phyloP scores from a whole-genome alignment of 2,113 vertebrate genomes.

The Amblyopsis rosae region DNA sequence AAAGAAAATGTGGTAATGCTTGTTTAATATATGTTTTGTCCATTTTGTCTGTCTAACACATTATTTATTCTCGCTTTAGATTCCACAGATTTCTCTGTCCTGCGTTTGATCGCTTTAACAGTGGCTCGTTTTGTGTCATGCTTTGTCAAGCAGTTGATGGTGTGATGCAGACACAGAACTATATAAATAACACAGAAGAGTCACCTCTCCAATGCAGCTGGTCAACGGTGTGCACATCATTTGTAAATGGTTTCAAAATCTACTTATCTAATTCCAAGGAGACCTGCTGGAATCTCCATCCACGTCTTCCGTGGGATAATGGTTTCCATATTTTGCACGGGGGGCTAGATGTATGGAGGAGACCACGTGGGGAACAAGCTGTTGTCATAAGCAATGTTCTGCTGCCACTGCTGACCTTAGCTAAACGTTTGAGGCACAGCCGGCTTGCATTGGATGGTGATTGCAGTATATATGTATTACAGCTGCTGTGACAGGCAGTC shows the following conservation, averaged over 20 bases:
- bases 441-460: conserved; percentile 35
- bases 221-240: conserved; percentile 85
- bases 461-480: conserved; percentile 49
- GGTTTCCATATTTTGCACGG: conserved; percentile 83
- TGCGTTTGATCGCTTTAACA: background rate
- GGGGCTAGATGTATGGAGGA: conserved; percentile 20
- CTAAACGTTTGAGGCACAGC: conserved; percentile 39
- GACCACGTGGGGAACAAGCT: conserved; percentile 51
- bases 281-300: conserved; percentile 86
- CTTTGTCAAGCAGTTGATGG: background rate
- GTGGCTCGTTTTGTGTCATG: background rate
- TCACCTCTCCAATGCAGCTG: conserved; percentile 75
- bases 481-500: conserved; percentile 26
- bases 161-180: background rate
- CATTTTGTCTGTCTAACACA: background rate
- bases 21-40: background rate
- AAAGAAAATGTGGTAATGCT: background rate
- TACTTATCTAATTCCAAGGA: conserved; percentile 87
- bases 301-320: conserved; percentile 81
- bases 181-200: too few relatives aligned
- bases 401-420: conserved; percentile 57
- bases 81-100: conserved; percentile 14
- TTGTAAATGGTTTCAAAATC: conserved; percentile 90
- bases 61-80: background rate
- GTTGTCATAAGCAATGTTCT: conserved; percentile 59